Conservation (phyloP, 2,113 vertebrate species). For the Psettodes erumei region DNA sequence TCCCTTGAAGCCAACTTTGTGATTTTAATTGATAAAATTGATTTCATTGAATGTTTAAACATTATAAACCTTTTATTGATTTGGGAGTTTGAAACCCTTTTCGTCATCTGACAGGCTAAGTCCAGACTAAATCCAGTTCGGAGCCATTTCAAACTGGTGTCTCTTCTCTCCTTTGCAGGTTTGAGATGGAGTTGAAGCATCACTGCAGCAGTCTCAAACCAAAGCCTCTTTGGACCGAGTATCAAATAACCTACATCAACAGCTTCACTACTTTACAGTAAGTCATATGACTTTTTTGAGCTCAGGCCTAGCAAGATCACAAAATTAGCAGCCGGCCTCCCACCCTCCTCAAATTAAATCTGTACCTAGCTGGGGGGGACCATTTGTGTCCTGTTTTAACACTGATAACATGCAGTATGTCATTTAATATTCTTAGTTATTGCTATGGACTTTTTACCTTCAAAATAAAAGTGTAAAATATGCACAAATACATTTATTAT, state of each 20-base stretch:
- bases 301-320: too few species aligned
- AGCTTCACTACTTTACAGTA: conserved; percentile 79
- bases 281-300: conserved; percentile 68
- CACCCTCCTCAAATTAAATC: fast-evolving
- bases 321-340: too few species aligned
- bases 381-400: background rate
- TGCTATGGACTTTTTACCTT: too few species aligned
- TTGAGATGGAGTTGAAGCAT: conserved; percentile 61
- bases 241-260: conserved; percentile 82
- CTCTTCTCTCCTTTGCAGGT: conserved; percentile 64
- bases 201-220: conserved; percentile 41
- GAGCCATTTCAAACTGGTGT: too few species aligned
- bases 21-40: background rate
- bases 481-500: too few species aligned
- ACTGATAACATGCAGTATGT: too few species aligned
- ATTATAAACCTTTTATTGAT: background rate
- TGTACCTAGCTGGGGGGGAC: too few species aligned
- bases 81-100: background rate
- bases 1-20: background rate
- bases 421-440: too few species aligned
- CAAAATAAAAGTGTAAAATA: too few species aligned
- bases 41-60: background rate
- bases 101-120: background rate
- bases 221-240: conserved; percentile 56
- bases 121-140: too few species aligned